Conservation (phyloP, 2,888 invertebrate genomes). For the Heterodera filipjevi region DNA sequence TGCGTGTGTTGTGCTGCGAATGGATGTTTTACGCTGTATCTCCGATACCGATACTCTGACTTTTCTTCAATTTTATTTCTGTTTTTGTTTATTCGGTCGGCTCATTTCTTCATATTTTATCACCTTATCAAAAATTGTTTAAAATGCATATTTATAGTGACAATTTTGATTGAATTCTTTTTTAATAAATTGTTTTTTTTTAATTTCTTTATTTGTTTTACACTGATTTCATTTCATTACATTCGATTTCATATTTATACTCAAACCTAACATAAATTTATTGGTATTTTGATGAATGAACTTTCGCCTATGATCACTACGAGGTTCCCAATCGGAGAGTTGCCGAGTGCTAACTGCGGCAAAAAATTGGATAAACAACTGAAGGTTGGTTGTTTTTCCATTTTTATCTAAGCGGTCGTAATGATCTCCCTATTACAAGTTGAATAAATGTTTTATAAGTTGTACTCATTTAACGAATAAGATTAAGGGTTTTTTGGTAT, state of each 20-base stretch:
- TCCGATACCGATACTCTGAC: neutral
- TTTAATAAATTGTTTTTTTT: neutral
- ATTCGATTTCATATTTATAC: no score
- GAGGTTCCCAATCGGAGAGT: neutral
- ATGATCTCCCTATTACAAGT: no score
- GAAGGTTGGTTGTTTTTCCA: no score
- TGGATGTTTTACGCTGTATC: neutral
- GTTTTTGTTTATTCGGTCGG: neutral
- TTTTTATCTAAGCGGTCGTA: no score
- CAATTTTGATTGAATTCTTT: neutral
- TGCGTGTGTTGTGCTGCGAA: no score
- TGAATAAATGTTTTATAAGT: no score
- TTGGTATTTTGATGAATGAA: neutral
- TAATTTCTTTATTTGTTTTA: neutral
- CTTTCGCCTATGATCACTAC: neutral
- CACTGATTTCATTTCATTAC: no score
- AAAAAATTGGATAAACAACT: neutral
- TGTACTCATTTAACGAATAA: no score
- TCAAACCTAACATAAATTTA: no score
- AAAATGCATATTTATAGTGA: neutral
- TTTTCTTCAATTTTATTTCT: neutral
- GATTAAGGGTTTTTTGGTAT: no score
- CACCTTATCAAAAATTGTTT: neutral
- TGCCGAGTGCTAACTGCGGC: neutral
- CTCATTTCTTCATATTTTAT: neutral